These are phyloP conservation scores for Augochlora pura DNA, from an alignment of 1,140 invertebrate genomes.

Conservation along the genomic window DNA sequence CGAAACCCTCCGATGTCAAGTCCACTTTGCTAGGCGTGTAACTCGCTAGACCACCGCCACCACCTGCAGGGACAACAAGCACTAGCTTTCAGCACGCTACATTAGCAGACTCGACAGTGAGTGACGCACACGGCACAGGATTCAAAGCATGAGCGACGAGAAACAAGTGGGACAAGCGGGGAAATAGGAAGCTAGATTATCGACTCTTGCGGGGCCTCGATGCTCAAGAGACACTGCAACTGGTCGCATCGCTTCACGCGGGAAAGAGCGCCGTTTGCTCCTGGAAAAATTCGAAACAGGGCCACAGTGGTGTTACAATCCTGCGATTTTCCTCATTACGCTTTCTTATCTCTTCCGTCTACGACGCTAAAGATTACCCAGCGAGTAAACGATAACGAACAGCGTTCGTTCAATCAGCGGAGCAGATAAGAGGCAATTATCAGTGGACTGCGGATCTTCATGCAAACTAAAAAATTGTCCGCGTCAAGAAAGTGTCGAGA, in stretches of 20 bases:
- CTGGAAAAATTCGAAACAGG: slow-evolving; percentile 30
- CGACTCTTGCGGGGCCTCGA: slow-evolving; percentile 7
- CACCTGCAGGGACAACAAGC: slow-evolving; percentile 68
- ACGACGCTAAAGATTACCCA: no score
- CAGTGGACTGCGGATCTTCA: no score
- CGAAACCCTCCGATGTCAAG: slow-evolving; percentile 82
- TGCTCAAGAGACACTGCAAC: slow-evolving; percentile 2
- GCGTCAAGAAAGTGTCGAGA: no score
- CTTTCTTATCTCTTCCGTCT: no score
- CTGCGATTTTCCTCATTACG: no score
- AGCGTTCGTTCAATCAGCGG: no score
- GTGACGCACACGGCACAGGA: background rate
- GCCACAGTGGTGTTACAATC: no score
- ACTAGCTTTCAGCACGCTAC: slow-evolving; percentile 32
- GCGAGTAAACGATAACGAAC: no score
- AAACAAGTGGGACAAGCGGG: background rate
- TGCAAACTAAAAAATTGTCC: no score
- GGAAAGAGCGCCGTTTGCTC: background rate
- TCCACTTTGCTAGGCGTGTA: slow-evolving; percentile 84
- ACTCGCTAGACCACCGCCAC: slow-evolving; percentile 79
- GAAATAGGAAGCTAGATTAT: slow-evolving; percentile 4
- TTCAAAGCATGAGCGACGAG: background rate
- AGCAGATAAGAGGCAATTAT: no score
- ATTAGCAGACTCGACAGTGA: background rate
- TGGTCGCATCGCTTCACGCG: background rate